Conservation (phyloP, 2,888 invertebrate genomes). For the Trissolcus brochymenae region DNA sequence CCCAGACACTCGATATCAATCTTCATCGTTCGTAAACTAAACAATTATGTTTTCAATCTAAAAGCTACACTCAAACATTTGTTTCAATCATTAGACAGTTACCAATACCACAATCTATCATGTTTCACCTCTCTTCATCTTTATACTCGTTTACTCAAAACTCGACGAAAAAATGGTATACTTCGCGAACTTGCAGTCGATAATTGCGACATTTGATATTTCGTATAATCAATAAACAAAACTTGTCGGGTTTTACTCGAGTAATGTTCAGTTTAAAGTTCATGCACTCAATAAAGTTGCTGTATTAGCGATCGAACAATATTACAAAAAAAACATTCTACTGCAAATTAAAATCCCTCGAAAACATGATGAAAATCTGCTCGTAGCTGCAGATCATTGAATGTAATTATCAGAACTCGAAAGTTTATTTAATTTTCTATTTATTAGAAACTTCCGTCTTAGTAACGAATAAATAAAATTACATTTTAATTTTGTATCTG, state of each 20-base stretch:
- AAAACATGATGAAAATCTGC: no score
- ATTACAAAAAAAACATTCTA: background rate
- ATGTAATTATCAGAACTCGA: no score
- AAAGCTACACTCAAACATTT: background rate
- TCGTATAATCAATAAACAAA: constrained; percentile 28
- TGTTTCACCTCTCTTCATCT: constrained; percentile 1
- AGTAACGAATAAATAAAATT: no score
- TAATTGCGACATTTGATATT: constrained; percentile 31
- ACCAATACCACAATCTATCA: constrained; percentile 13
- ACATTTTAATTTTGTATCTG: no score
- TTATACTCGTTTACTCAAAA: background rate
- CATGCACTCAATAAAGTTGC: background rate
- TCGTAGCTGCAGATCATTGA: no score
- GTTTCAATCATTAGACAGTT: constrained; percentile 1
- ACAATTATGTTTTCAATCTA: no score
- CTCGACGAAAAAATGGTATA: constrained; percentile 1
- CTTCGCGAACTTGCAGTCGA: constrained; percentile 8
- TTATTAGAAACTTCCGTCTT: no score
- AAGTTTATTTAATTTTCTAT: no score
- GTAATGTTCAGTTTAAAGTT: constrained; percentile 8
- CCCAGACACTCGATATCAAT: constrained; percentile 1
- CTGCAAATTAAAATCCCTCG: background rate
- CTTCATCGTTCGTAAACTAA: constrained; percentile 8
- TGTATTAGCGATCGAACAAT: background rate
- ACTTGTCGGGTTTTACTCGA: constrained; percentile 15